phyloP scores from a whole-genome alignment of 2,888 invertebrate species.

The Clostera curtula region DNA sequence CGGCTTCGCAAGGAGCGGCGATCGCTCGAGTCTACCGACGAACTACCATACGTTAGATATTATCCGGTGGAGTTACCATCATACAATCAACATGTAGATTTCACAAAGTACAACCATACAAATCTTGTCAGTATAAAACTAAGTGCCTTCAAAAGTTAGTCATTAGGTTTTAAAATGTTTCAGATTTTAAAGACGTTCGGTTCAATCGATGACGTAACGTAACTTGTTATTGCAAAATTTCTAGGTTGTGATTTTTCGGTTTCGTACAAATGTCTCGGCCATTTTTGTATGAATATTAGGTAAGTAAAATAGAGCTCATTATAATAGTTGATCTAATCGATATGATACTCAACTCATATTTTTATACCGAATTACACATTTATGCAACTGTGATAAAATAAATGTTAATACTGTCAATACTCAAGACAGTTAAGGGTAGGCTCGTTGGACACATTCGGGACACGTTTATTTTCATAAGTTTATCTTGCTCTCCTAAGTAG shows the following conservation, averaged over 20 bases:
- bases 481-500: no score
- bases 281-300: constrained; percentile 8
- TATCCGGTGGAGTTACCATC: constrained; percentile 69
- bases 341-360: constrained; percentile 20
- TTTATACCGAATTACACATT: constrained; percentile 22
- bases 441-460: no score
- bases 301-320: constrained; percentile 10
- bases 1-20: constrained; percentile 20
- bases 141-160: constrained; percentile 72
- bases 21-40: constrained; percentile 42
- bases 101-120: constrained; percentile 65
- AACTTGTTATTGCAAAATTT: constrained; percentile 40
- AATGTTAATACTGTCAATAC: constrained; percentile 10
- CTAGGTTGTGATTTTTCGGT: constrained; percentile 50
- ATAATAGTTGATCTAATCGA: constrained; percentile 9
- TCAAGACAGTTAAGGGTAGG: constrained; percentile 4
- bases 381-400: constrained; percentile 23
- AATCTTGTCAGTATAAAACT: constrained; percentile 68
- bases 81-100: constrained; percentile 68
- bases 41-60: constrained; percentile 45
- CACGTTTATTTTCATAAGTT: no score
- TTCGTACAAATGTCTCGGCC: constrained; percentile 16
- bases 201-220: constrained; percentile 27
- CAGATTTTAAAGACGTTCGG: constrained; percentile 34
- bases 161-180: constrained; percentile 65